Base-by-base conservation (phyloP, 2,888 invertebrate species). In the Platycheirus rosarum region DNA sequence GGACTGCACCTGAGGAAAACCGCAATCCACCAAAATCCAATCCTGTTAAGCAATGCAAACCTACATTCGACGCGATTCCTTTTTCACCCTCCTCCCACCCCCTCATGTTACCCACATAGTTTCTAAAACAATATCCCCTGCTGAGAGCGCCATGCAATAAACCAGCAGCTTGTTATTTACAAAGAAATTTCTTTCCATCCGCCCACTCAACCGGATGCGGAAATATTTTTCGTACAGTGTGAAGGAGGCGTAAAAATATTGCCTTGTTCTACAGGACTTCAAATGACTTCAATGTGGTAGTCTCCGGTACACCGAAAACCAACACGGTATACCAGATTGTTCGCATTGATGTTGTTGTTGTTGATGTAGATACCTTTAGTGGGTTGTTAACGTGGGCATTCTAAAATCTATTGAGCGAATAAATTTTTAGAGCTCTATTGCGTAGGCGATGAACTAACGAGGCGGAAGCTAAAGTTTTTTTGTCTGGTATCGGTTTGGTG, bases 181-280 rank as follows among this genome's bases (percentile, higher is more conserved):
- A 42, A 60, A 37, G 57, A 78, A 57, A 74, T 35, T 55, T 63
- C 49, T 49, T 18, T 26, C 16, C 18, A 26, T 14, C 57, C 20
- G 18, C 18, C 51, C 8, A 3, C 11, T 35, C 26, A 35, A 9
- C 55, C 37, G 35, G 13, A 49, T 29, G 37, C 2, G 14, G 60
- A 26, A 60, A 75, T 60, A 68, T 37, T 35, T 49, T 46, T 62
- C 11, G 42, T 48, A 46, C 40, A 23, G 62, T 42, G 74, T 48
- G 68, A 62, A 70, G 65, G 76, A 65, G 69, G 76, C 70, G 75
- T 75, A 48, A 76, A 80, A 70, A 76, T 49, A 80, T 80, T 66
- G 51, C 80, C 65, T 70, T 80, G 75, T 75, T 80, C 65, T 65
- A 65, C 76, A 70, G 65, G 51, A 80, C 63, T 69, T 26, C n/a